Conservation (phyloP, 1,140 invertebrate species). For the Macrobrachium rosenbergii region DNA sequence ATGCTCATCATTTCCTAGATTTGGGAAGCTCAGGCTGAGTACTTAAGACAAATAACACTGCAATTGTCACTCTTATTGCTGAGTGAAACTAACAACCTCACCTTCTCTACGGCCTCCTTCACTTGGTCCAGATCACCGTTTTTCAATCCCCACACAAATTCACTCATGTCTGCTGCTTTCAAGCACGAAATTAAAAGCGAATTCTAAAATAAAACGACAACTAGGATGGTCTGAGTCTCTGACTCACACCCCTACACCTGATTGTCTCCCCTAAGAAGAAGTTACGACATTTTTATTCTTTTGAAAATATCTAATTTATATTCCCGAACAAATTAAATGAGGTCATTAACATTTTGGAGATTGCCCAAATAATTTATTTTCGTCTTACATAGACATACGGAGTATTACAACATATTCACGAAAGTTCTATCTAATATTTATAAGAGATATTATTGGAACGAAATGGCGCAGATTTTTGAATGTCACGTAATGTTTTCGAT, state of each 20-base stretch:
- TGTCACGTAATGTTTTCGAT: background rate
- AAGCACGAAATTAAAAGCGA: background rate
- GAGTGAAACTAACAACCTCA: slow-evolving; percentile 69
- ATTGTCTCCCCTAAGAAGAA: background rate
- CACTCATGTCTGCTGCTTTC: slow-evolving; percentile 67
- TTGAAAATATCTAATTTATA: background rate
- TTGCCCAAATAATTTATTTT: background rate
- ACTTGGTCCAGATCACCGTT: slow-evolving; percentile 95
- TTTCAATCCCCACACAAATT: slow-evolving; percentile 93
- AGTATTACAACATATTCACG: background rate
- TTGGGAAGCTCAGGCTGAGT: no score
- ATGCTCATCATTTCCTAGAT: background rate
- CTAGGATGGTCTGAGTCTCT: background rate
- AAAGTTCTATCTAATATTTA: background rate
- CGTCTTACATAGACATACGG: background rate
- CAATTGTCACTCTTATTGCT: background rate
- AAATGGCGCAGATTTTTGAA: slow-evolving; percentile 12
- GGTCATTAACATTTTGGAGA: background rate
- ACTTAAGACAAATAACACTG: slow-evolving; percentile 6
- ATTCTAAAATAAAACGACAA: background rate
- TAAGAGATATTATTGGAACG: slow-evolving; percentile 8
- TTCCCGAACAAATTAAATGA: background rate
- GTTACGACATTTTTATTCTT: background rate
- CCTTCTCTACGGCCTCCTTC: slow-evolving; percentile 87
- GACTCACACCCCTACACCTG: slow-evolving; percentile 1